Evolutionary conservation across 2,113 vertebrate genomes (phyloP).

Genomic region (Cynopterus brachyotis): DNA sequence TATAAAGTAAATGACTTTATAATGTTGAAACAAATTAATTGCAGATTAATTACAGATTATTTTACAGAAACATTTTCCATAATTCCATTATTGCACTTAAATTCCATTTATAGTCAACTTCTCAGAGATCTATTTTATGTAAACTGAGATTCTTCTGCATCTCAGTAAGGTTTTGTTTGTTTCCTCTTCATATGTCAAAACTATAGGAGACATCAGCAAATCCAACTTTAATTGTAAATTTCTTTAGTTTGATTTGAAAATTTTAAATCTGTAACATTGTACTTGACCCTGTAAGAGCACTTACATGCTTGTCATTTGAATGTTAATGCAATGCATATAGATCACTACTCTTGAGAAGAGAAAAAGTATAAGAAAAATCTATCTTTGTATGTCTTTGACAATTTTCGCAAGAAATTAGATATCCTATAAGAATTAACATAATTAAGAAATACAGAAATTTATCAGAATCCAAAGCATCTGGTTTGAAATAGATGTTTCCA

Average conservation of each 20-base stretch:
- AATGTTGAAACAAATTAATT: background rate
- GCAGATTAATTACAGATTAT: background rate
- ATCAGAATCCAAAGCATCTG: background rate
- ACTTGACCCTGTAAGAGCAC: background rate
- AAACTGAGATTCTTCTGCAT: background rate
- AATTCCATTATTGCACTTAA: background rate
- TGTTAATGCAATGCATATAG: background rate
- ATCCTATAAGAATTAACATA: background rate
- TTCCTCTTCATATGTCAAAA: background rate
- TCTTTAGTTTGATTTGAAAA: background rate
- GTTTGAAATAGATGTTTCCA: background rate
- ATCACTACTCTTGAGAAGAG: background rate
- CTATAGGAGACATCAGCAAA: background rate
- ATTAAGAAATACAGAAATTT: background rate
- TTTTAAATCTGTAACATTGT: background rate
- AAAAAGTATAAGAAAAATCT: background rate
- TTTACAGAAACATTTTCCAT: background rate
- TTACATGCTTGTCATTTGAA: background rate
- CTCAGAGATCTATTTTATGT: background rate
- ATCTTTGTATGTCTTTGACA: background rate
- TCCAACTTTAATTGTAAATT: slow-evolving; percentile 11
- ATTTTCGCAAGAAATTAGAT: background rate
- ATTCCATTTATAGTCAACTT: background rate
- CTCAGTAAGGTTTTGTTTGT: background rate
- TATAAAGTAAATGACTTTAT: background rate